These are phyloP conservation scores for Andrena flavipes DNA, from an alignment of 2,888 invertebrate genomes.

Conservation along the genomic window DNA sequence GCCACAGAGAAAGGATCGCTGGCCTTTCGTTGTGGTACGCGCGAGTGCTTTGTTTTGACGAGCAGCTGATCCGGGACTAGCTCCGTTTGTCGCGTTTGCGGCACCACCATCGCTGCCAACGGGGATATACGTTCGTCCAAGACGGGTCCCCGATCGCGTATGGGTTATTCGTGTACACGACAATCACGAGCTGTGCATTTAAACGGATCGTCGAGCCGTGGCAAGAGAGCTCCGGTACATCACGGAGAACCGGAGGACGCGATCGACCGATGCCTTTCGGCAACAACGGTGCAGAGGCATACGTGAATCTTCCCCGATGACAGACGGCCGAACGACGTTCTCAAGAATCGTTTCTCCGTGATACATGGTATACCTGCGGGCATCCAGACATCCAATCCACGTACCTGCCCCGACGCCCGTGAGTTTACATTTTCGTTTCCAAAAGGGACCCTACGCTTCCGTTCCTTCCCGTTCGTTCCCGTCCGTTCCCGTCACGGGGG, in stretches of 20 bases:
- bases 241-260: constrained; percentile 33
- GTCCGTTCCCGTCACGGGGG: not conserved
- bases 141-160: not conserved
- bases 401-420: not conserved
- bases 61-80: constrained; percentile 78
- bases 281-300: constrained; percentile 21
- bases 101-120: constrained; percentile 34
- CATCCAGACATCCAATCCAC: not conserved
- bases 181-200: constrained; percentile 6
- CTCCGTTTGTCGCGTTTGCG: constrained; percentile 56
- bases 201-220: constrained; percentile 23
- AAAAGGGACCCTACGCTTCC: constrained; percentile 24
- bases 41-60: constrained; percentile 80
- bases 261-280: constrained; percentile 46
- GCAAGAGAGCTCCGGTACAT: constrained; percentile 45
- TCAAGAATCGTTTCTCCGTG: constrained; percentile 16
- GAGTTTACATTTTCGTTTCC: constrained; percentile 13
- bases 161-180: constrained; percentile 9
- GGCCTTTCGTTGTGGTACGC: constrained; percentile 46
- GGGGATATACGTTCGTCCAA: too few relatives aligned
- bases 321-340: constrained; percentile 22
- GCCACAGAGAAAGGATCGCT: constrained; percentile 29
- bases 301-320: constrained; percentile 19
- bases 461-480: constrained; percentile 7
- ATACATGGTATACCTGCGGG: not conserved